Evolutionary conservation across 2,113 vertebrate genomes (phyloP), one percentile per base, ranked within the genome.

Genomic region (Vanacampus margaritifer): DNA sequence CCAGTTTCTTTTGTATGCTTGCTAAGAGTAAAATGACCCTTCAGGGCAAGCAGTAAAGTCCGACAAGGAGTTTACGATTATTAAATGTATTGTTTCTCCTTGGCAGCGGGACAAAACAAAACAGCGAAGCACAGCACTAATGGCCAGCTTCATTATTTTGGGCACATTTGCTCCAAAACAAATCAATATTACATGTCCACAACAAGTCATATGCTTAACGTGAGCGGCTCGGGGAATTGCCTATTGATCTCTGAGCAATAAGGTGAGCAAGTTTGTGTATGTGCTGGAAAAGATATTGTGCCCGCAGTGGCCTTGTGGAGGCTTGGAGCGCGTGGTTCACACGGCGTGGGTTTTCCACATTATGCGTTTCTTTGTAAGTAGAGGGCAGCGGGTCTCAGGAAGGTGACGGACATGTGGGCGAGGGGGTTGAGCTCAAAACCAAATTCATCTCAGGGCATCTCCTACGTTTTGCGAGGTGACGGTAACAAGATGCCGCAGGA

Each of bases 171-270:
- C 79, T 81, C 26, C 83, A 82, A 81, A 88, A 82, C 79, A 86
- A 83, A 87, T 90, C 86, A 73, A 90, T 89, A 85, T 59, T 67
- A 81, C 87, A 88, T 84, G 84, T 84, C 82, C 85, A 73, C 76
- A 84, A 81, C 81, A 82, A 88, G 83, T 90, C 86, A 84, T 86
- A 85, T 43, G 53, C 76, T 85, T 80, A 84, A 82, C 83, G 79
- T 74, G 75, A 86, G 78, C 78, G 79, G 79, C 84, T 82, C 74
- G 71, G 82, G 56, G 87, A 87, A 90, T 90, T 88, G 83, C 75
- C 82, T 90, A 89, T 90, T 83, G 89, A 89, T 89, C 83, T 64
- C 74, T 23, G 26, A 6, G 26, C 54, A 32, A 35, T 56, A 28
- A 56, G 12, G 53, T 24, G 53, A 14, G 13, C 6, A 4, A 28